phyloP scores from a whole-genome alignment of 2,797 vertebrate genomes.

The Tauraco hartlaubi region DNA sequence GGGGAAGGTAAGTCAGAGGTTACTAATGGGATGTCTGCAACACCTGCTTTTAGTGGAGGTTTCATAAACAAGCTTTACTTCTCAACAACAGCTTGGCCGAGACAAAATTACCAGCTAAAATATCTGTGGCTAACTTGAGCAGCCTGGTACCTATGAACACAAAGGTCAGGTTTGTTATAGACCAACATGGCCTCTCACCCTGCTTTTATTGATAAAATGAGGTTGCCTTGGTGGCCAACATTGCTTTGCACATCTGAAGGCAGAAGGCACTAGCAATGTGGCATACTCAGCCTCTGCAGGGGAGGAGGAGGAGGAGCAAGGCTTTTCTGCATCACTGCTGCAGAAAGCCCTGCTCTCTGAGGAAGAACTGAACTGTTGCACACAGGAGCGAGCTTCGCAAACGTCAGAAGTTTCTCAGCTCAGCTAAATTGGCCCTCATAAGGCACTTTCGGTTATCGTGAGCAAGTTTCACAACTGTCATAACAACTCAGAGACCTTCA shows the following conservation, averaged over 20 bases:
- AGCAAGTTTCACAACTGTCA: slow-evolving; percentile 20
- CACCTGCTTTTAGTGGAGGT: slow-evolving; percentile 61
- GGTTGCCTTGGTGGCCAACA: background rate
- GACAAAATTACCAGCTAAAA: slow-evolving; percentile 22
- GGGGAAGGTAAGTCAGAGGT: slow-evolving; percentile 68
- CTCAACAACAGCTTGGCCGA: slow-evolving; percentile 16
- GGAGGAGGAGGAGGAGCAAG: background rate
- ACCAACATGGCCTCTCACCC: slow-evolving; percentile 18
- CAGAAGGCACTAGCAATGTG: accelerated
- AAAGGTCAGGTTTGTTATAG: slow-evolving; percentile 47
- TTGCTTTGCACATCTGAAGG: background rate
- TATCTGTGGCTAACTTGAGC: slow-evolving; percentile 28
- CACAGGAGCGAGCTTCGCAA: background rate
- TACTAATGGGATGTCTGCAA: slow-evolving; percentile 64
- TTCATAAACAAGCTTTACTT: slow-evolving; percentile 66
- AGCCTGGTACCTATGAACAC: slow-evolving; percentile 20
- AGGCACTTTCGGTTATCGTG: background rate
- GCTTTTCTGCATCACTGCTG: background rate
- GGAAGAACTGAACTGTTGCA: background rate
- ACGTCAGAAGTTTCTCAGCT: background rate
- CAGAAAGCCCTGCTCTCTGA: background rate
- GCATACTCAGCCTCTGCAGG: background rate
- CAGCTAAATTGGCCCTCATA: background rate
- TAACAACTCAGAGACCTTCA: background rate
- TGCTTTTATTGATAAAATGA: slow-evolving; percentile 36